Conservation (phyloP, 2,888 invertebrate genomes). For the Sipha maydis region DNA sequence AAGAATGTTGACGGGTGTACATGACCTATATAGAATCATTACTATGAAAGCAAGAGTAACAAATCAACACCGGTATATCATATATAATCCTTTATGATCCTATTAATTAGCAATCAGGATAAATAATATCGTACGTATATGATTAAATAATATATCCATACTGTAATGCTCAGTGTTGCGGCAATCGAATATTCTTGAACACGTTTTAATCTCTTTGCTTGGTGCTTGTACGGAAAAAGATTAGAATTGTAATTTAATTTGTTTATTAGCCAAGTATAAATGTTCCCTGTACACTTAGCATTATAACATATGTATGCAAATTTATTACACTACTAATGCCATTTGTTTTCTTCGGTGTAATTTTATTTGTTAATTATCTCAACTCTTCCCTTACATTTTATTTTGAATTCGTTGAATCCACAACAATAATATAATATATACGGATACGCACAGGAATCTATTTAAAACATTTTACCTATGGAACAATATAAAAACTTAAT, state of each 20-base stretch:
- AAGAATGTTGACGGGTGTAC: too few relatives aligned
- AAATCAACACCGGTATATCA: too few relatives aligned
- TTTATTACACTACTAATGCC: neutral
- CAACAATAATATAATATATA: neutral
- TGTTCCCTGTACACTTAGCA: neutral
- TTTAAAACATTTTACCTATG: neutral
- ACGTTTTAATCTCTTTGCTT: neutral
- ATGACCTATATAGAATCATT: too few relatives aligned
- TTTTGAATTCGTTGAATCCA: neutral
- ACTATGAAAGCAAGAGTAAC: too few relatives aligned
- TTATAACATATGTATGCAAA: neutral
- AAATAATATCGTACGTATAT: too few relatives aligned
- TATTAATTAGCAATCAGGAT: too few relatives aligned
- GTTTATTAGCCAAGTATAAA: neutral
- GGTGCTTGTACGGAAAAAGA: neutral
- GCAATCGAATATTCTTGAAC: too few relatives aligned
- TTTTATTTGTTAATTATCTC: slow-evolving; percentile 12
- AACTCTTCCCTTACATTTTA: neutral
- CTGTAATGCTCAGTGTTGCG: too few relatives aligned
- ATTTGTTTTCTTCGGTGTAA: neutral
- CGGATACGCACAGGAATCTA: neutral
- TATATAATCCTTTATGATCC: too few relatives aligned
- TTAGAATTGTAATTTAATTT: neutral
- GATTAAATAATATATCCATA: too few relatives aligned
- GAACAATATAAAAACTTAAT: neutral